Percentiles rank a stretch among this genome's conserved stretches.
phyloP scores from a whole-genome alignment of 2,888 invertebrate species.

The Athripsodes cinereus region DNA sequence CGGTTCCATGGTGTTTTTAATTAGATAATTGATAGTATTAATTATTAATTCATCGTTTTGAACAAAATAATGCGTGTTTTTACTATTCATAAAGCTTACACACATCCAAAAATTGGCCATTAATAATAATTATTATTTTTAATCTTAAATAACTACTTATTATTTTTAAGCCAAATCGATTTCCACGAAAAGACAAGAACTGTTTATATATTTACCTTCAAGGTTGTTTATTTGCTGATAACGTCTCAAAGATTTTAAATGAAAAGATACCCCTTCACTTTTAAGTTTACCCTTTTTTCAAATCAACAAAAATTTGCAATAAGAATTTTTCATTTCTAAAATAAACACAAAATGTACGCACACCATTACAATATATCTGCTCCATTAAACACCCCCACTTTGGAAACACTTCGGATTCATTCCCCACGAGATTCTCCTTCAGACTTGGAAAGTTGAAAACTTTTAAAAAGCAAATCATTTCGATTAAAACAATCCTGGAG shows the following conservation, averaged over 20 bases:
- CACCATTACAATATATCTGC: not conserved
- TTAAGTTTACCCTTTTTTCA: no score
- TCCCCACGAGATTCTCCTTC: no score
- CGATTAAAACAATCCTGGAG: no score
- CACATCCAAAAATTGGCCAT: conserved; percentile 28
- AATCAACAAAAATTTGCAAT: not conserved
- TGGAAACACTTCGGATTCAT: no score
- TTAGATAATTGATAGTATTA: no score
- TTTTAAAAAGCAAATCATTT: no score
- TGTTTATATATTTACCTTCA: not conserved
- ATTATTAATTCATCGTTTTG: no score
- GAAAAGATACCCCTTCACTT: no score
- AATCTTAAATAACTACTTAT: conserved; percentile 20
- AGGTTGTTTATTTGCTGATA: no score
- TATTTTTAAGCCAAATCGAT: conserved; percentile 28
- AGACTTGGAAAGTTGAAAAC: no score
- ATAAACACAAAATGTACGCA: not conserved
- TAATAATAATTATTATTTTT: conserved; percentile 7
- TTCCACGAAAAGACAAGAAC: conserved; percentile 24
- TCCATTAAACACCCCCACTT: not conserved
- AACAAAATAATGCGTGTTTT: not conserved
- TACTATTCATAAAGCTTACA: conserved; percentile 26
- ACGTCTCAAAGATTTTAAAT: no score
- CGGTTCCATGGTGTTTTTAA: no score
- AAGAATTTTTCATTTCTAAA: not conserved